Base-by-base conservation (phyloP, 2,888 invertebrate species). In the Andrena haemorrhoa region DNA sequence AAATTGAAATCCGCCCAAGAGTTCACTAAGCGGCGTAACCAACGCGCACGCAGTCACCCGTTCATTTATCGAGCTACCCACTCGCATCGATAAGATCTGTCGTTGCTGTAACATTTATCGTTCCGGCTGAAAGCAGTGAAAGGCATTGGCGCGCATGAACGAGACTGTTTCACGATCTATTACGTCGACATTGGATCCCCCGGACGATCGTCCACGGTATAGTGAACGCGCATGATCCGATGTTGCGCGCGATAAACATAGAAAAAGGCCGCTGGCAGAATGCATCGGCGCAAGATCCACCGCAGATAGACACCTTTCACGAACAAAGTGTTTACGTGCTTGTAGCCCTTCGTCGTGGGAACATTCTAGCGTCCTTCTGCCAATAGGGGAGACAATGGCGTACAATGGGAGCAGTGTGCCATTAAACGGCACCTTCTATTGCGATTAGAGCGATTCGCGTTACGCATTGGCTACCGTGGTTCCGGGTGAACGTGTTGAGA, bases 111-210 rank as follows among this genome's bases (percentile, higher is more conserved):
- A 81, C 86, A 86, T 86, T 90, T 86, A 86, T 87, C 87, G 81
- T 85, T 83, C 49, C 73, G 51, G 68, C 80, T 77, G 81, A 82
- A 84, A 88, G 77, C 82, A 80, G 87, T 86, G 89, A 90, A 90
- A 90, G 90, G 85, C 77, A 82, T 85, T 80, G 92, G 66, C 75
- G 69, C 79, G 79, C 70, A 81, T 53, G 23, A 75, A 66, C 85
- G 65, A 23, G 66, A 65, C 23, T 63, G 76, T 77, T 82, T 81
- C 83, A 75, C 73, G 82, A 74, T 73, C 69, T 68, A 68, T 74
- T 82, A 81, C 82, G 60, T 71, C 75, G 73, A 74, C 82, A 74
- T 74, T 75, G 71, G 65, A 79, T 66, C 66, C 31, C 49, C 31
- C 31, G 49, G 49, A 33, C 61, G 78, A 71, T 63, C 65, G 60